These are phyloP conservation scores for Capitulum mitella DNA, from an alignment of 2,888 invertebrate species.

Conservation along the genomic window DNA sequence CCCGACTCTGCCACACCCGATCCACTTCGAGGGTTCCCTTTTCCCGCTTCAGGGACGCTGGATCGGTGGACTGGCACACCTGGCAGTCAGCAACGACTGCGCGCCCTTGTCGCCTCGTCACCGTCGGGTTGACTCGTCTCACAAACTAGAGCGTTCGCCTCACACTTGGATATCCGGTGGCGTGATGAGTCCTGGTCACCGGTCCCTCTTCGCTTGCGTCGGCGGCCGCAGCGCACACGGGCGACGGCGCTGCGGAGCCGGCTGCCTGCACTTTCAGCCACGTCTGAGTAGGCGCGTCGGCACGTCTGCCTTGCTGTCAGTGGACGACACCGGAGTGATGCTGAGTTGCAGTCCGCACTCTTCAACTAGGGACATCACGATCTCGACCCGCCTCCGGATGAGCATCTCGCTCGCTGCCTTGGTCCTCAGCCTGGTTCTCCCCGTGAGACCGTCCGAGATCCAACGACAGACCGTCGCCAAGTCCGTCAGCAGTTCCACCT, in stretches of 20 bases:
- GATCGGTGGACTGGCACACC: no score
- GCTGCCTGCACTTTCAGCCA: no score
- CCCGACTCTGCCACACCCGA: neutral
- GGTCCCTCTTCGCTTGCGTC: neutral
- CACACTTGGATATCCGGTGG: neutral
- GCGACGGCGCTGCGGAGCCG: no score
- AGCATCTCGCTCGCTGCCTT: slow-evolving; percentile 28
- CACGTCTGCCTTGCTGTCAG: slow-evolving; percentile 23
- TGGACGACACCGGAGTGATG: slow-evolving; percentile 8
- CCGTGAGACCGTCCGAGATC: slow-evolving; percentile 25
- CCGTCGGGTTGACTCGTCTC: neutral
- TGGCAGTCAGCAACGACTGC: neutral
- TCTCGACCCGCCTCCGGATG: slow-evolving; percentile 23
- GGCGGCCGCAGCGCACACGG: neutral
- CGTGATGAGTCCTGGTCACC: neutral
- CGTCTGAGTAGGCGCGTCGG: slow-evolving; percentile 26
- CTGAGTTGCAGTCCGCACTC: neutral
- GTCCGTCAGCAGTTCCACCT: slow-evolving; percentile 25
- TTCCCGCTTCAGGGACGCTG: neutral
- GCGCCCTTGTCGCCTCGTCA: neutral
- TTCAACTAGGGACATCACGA: neutral
- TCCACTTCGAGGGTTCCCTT: neutral
- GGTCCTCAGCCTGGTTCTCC: neutral
- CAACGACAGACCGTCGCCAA: no score
- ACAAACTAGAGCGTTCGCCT: no score